phyloP scores from a whole-genome alignment of 2,797 vertebrate species.

The Tamandua tetradactyla region DNA sequence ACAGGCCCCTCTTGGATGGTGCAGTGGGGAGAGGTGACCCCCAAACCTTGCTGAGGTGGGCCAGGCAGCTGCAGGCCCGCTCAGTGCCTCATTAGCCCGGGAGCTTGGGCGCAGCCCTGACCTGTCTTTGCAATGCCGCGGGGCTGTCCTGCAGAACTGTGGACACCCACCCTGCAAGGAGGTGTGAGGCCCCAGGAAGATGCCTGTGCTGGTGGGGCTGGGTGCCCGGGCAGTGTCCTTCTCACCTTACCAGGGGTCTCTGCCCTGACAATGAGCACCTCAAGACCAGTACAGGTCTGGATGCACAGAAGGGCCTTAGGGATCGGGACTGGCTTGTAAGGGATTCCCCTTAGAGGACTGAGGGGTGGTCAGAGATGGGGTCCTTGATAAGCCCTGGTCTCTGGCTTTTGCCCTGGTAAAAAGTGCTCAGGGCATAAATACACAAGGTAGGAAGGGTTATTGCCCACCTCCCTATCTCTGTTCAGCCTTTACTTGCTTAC shows the following conservation, averaged over 20 bases:
- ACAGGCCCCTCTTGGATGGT: not conserved
- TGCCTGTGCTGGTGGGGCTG: accelerated
- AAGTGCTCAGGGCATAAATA: not conserved
- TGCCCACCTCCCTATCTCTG: not conserved
- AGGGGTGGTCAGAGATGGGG: not conserved
- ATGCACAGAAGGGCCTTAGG: not conserved
- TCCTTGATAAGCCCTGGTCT: not conserved
- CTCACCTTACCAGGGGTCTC: not conserved
- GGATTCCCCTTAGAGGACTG: not conserved
- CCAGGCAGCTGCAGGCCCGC: not conserved
- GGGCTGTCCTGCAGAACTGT: not conserved
- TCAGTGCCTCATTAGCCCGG: not conserved
- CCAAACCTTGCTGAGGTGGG: accelerated
- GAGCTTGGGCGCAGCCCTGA: not conserved
- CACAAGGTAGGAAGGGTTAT: no score
- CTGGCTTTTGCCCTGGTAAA: not conserved
- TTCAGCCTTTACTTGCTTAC: not conserved
- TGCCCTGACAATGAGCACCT: not conserved
- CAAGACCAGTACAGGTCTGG: not conserved
- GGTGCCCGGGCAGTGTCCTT: accelerated
- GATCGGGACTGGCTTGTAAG: not conserved
- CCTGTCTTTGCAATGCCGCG: not conserved
- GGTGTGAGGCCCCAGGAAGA: not conserved
- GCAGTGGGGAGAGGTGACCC: not conserved
- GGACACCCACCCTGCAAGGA: not conserved